Evolutionary conservation across 2,797 vertebrate genomes (phyloP), one percentile per base, ranked within the genome.

Genomic region (Miichthys miiuy): DNA sequence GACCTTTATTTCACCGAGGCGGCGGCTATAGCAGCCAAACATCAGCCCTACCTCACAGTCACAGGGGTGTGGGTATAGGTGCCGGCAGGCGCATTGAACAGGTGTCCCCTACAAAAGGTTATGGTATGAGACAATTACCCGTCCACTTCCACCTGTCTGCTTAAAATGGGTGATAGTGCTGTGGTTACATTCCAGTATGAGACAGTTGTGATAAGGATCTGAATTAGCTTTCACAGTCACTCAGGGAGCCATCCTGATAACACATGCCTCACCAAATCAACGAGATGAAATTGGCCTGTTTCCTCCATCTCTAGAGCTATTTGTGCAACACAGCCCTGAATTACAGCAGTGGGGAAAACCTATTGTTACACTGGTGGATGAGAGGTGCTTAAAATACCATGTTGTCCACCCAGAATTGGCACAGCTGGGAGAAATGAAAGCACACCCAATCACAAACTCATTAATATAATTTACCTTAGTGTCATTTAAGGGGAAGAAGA

Each of bases 121-220:
- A 89, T 75, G 88, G 79, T 88, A 88, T 81, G 84, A 90, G 90
- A 92, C 92, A 88, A 91, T 91, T 94, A 88, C 86, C 68, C 11
- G 18, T 79, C 91, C 88, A 87, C 89, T 88, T 91, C 83, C 90
- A 83, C 80, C 90, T 91, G 92, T 87, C 91, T 85, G 73, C 80
- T 90, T 88, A 85, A 86, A 87, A 88, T 85, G 80, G 83, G 52
- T 79, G 89, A 93, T 88, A 86, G 89, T 68, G 72, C 82, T 78
- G 83, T 81, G 86, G 88, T 86, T 89, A 87, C 87, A 84, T 82
- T 85, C 79, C 86, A 54, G 77, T 73, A 80, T 90, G 86, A 92
- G 94, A 92, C 90, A 88, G 84, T 90, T 82, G 82, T 79, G 94
- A 96, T 95, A 95, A 93, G 88, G 87, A 95, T 96, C 95, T 89